These are phyloP conservation scores for Gobionotothen gibberifrons DNA, from an alignment of 2,797 vertebrate genomes.

Conservation along the genomic window DNA sequence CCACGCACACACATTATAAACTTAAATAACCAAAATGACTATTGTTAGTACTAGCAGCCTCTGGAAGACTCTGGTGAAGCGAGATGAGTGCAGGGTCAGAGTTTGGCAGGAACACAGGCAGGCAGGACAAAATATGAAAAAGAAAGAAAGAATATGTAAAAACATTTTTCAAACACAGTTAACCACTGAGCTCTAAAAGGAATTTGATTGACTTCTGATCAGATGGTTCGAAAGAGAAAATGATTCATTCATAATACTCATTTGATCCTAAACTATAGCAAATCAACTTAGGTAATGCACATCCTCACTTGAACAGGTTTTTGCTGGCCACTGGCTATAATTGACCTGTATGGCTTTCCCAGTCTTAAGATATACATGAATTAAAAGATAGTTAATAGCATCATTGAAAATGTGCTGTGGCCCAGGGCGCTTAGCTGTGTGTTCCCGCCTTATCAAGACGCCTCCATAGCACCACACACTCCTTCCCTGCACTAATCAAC, in stretches of 20 bases:
- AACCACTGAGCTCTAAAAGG: not conserved
- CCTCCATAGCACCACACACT: constrained; percentile 6
- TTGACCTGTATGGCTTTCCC: constrained; percentile 66
- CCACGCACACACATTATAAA: not conserved
- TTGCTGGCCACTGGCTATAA: constrained; percentile 70
- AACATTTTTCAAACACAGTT: too few relatives aligned
- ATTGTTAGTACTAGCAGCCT: too few relatives aligned
- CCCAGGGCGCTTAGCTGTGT: constrained; percentile 43
- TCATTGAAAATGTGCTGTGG: constrained; percentile 46
- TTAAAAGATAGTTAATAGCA: constrained; percentile 74
- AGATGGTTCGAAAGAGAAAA: not conserved
- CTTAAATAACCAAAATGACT: too few relatives aligned
- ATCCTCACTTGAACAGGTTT: constrained; percentile 34
- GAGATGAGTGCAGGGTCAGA: too few relatives aligned
- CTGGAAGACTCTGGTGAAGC: too few relatives aligned
- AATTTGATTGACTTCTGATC: not conserved
- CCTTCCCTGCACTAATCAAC: constrained; percentile 42
- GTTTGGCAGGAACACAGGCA: too few relatives aligned
- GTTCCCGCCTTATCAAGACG: constrained; percentile 25
- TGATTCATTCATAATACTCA: not conserved
- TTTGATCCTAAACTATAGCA: constrained; percentile 29
- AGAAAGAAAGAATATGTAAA: too few relatives aligned
- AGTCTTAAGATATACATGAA: constrained; percentile 63
- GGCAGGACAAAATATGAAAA: too few relatives aligned
- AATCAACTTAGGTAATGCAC: constrained; percentile 15